phyloP scores from a whole-genome alignment of 1,140 invertebrate species.

The Aphelinus certus region DNA sequence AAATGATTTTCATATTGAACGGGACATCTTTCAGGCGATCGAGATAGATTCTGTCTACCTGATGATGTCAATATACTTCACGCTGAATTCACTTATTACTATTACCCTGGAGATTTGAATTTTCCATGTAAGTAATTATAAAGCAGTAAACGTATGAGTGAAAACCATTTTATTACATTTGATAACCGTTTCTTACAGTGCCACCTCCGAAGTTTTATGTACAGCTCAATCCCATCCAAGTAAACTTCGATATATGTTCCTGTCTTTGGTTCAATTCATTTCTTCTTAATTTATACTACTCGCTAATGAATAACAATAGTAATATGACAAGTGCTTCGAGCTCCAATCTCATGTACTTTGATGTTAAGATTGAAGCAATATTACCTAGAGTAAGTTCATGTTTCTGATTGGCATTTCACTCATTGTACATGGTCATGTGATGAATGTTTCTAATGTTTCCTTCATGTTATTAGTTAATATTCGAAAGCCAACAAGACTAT shows the following conservation, averaged over 20 bases:
- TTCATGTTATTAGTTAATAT: constrained; percentile 70
- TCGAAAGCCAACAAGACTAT: constrained; percentile 76
- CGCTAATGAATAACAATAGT: constrained; percentile 68
- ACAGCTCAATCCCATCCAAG: constrained; percentile 87
- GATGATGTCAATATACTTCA: constrained; percentile 90
- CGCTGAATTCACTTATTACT: constrained; percentile 96
- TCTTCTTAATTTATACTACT: constrained; percentile 83
- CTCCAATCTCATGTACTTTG: constrained; percentile 76
- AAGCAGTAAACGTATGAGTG: not conserved
- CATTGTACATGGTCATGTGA: constrained; percentile 27
- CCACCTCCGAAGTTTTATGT: constrained; percentile 92
- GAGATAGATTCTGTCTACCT: constrained; percentile 83
- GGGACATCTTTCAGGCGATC: constrained; percentile 74
- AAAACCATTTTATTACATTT: no score
- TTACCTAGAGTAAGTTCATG: constrained; percentile 80
- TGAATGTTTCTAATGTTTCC: not conserved
- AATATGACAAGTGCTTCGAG: constrained; percentile 47
- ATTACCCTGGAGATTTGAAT: constrained; percentile 92
- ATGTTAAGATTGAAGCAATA: constrained; percentile 89
- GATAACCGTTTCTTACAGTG: constrained; percentile 69
- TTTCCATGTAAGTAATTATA: constrained; percentile 82
- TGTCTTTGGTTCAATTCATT: constrained; percentile 96
- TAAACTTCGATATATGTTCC: constrained; percentile 86
- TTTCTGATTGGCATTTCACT: constrained; percentile 29
- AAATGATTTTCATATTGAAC: no score